phyloP scores from a whole-genome alignment of 1,140 invertebrate genomes.

The Pseudomyrmex sp. region DNA sequence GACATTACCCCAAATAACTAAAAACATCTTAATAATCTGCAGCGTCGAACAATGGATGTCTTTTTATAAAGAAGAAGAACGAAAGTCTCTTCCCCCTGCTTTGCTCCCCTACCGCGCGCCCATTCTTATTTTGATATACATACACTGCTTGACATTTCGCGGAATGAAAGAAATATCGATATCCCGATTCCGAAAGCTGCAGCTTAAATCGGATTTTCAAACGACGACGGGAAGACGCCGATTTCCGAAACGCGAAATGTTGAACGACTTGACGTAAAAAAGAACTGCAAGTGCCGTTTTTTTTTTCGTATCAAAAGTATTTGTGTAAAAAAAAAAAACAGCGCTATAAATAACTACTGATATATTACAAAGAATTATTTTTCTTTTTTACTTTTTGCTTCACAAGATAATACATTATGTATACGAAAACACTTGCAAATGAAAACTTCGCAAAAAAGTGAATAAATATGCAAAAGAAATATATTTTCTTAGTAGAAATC shows the following conservation, averaged over 20 bases:
- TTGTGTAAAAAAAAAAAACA: neutral
- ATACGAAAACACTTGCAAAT: neutral
- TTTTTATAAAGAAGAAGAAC: neutral
- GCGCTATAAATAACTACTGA: too few relatives aligned
- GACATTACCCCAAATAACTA: slow-evolving; percentile 40
- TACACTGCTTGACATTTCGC: slow-evolving; percentile 1
- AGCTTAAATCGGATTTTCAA: neutral
- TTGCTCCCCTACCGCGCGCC: too few relatives aligned
- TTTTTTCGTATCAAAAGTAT: neutral
- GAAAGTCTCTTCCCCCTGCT: too few relatives aligned
- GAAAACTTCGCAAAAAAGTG: neutral
- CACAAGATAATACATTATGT: neutral
- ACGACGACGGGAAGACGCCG: neutral
- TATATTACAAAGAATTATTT: neutral
- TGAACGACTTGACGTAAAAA: slow-evolving; percentile 5
- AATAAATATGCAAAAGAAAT: neutral
- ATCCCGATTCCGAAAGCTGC: neutral
- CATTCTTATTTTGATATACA: slow-evolving; percentile 7
- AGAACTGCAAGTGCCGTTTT: neutral
- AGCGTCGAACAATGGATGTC: slow-evolving; percentile 4
- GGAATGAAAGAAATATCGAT: neutral
- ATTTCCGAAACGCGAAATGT: neutral
- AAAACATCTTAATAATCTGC: slow-evolving; percentile 38
- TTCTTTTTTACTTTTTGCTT: slow-evolving; percentile 6
- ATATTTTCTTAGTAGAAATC: neutral